phyloP scores from a whole-genome alignment of 2,888 invertebrate species.

The Scaptomyza parva region DNA sequence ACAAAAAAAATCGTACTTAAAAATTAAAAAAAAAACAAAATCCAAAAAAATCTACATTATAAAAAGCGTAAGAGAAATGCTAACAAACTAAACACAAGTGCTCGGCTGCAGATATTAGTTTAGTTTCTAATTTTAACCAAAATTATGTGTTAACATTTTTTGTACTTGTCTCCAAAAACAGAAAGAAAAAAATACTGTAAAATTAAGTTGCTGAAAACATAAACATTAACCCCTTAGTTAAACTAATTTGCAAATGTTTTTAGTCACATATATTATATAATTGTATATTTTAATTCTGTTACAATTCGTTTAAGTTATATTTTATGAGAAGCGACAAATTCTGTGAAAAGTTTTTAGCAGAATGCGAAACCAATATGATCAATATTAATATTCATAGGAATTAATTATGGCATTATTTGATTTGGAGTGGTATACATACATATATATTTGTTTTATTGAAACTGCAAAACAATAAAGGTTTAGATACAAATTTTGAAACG shows the following conservation, averaged over 20 bases:
- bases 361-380: constrained; percentile 39
- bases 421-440: constrained; percentile 38
- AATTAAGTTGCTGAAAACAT: constrained; percentile 17
- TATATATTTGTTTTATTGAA: constrained; percentile 68
- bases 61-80: constrained; percentile 41
- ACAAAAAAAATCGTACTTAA: constrained; percentile 12
- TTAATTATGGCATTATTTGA: constrained; percentile 29
- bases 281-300: constrained; percentile 3
- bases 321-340: constrained; percentile 16
- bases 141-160: constrained; percentile 49
- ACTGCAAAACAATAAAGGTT: constrained; percentile 84
- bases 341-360: constrained; percentile 37
- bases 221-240: constrained; percentile 13
- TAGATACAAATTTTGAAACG: constrained; percentile 85
- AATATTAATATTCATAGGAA: constrained; percentile 26
- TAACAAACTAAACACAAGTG: constrained; percentile 63
- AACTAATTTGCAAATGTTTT: constrained; percentile 14
- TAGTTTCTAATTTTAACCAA: constrained; percentile 40
- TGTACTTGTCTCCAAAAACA: constrained; percentile 37
- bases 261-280: not conserved
- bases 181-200: constrained; percentile 1
- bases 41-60: constrained; percentile 34
- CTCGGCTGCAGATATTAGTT: constrained; percentile 73
- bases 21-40: constrained; percentile 2
- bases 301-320: constrained; percentile 8